Base-by-base conservation (phyloP, 2,888 invertebrate species). In the Alloplasta piceator region DNA sequence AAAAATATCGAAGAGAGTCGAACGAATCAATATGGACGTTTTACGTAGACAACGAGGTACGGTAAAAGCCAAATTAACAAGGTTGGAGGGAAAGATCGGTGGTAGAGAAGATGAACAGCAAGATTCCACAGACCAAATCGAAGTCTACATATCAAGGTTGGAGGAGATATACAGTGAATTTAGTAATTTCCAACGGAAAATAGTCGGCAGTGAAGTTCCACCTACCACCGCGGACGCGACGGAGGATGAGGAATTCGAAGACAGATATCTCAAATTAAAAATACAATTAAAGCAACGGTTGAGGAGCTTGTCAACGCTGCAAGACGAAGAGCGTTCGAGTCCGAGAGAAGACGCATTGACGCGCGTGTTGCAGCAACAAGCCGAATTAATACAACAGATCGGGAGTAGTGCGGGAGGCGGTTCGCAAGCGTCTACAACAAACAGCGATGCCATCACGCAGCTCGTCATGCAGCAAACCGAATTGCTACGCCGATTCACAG, bases 381-480 rank as follows among this genome's bases (percentile, higher is more conserved):
- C 61, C 3, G 61, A 61, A 38, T 38, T 38, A 5, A 50, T 50
- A 50, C 38, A 66, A 7, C 48, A 50, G 9, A 5, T 66, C 9
- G 10, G 12, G 12, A 50, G 6, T 6, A 36, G 14, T n/a, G 38
- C 12, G 50, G 6, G 36, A 9, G n/a, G 36, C 36, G 38, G n/a
- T n/a, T n/a, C n/a, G n/a, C n/a, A n/a, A n/a, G n/a, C n/a, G n/a
- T n/a, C n/a, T n/a, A n/a, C n/a, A n/a, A n/a, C n/a, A n/a, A 56
- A 38, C 46, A 36, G 7, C 9, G 73, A 64, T 12, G 73, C 63
- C 52, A 73, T 73, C 9, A 46, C 63, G 12, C 41, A 26, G 38
- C 50, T 71, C 48, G 36, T 71, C 16, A 12, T 10, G 52, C 71
- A 61, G 46, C 73, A 73, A 38, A 39, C 73, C 46, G 48, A 73